Base-by-base conservation (phyloP, 2,797 vertebrate genomes). In the Siniperca scherzeri region DNA sequence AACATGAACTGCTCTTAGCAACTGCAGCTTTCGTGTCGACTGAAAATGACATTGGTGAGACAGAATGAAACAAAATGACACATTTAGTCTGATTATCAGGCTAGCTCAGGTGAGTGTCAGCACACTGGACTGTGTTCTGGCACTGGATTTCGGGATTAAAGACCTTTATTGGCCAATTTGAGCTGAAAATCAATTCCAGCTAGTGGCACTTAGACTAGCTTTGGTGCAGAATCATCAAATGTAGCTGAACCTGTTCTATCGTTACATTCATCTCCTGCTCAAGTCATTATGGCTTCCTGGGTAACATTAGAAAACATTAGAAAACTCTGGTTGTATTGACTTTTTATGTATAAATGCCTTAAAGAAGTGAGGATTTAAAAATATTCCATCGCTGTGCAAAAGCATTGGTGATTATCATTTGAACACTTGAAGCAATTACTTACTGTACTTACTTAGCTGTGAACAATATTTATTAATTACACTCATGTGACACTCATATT, bases 401-500 rank as follows among this genome's bases (percentile, higher is more conserved):
- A 50, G 12, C 2, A 74, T 72, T 27, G 5, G 33, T 40, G 55
- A 56, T 78, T 68, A 36, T 75, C 12, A 68, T 40, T 64, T 83
- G 19, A 73, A 25, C 55, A 48, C 17, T 46, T 44, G 33, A 77
- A 73, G 55, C 40, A 77, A 69, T 46, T 48, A n/a, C 44, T 61
- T 48, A 70, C 10, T 36, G 68, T 33, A 71, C 33, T 74, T 62
- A 30, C 30, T 25, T 46, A 70, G 62, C 66, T 71, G 62, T 70
- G 71, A 66, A 82, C 77, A 79, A 44, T 27, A 70, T 70, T 80
- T 50, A 21, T 67, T 60, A 42, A 53, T 72, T 56, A 67, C 13
- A n/a, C 65, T 81, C 67, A 25, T 56, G 68, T 65, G 30, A 74
- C 16, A 74, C 16, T 61, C 64, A 84, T 82, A 71, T 56, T 59